Evolutionary conservation across 2,113 vertebrate species (phyloP).

Genomic region (Lagenorhynchus albirostris): DNA sequence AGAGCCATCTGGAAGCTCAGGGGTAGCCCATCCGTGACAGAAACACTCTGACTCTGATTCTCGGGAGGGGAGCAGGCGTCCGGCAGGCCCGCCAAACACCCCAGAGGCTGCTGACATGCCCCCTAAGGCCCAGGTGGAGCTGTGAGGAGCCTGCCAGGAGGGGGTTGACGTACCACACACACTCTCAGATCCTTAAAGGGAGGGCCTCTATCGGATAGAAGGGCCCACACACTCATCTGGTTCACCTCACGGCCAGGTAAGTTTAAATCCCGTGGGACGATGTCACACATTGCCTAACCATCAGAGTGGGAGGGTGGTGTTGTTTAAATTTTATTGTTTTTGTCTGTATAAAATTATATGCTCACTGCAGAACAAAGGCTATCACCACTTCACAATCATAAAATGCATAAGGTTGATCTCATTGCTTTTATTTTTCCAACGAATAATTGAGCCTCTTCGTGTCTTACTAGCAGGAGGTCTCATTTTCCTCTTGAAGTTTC

Average conservation of each 20-base stretch:
- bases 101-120: neutral
- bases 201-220: neutral
- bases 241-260: neutral
- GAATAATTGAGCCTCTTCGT: neutral
- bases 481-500: neutral
- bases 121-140: neutral
- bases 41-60: neutral
- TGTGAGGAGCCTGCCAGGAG: accelerated
- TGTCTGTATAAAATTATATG: neutral
- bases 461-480: neutral
- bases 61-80: neutral
- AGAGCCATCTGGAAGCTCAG: neutral
- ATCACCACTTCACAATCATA: neutral
- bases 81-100: neutral
- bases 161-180: accelerated
- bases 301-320: accelerated
- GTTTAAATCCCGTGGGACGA: neutral
- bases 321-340: neutral
- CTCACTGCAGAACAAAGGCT: neutral
- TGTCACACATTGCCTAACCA: neutral
- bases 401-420: neutral
- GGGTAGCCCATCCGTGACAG: neutral
- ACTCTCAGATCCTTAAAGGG: neutral
- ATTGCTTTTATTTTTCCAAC: neutral
- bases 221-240: neutral